Conservation (phyloP, 2,888 invertebrate species). For the Clanis bilineata region DNA sequence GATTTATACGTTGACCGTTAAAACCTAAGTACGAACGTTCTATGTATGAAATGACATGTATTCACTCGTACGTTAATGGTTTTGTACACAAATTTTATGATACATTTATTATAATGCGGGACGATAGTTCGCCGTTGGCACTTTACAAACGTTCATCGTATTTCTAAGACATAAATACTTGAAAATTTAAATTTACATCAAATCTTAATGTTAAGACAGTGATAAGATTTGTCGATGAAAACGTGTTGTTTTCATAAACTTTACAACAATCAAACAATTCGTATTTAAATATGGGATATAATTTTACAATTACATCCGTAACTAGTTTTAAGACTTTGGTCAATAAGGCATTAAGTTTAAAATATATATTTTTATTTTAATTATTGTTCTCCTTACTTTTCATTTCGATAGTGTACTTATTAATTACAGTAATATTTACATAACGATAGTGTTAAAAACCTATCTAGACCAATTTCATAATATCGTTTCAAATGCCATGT, state of each 20-base stretch:
- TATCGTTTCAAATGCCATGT: conserved; percentile 17
- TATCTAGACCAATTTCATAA: conserved; percentile 15
- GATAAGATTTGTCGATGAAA: conserved; percentile 69
- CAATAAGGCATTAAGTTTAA: conserved; percentile 83
- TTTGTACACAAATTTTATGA: conserved; percentile 14
- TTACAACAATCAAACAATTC: conserved; percentile 78
- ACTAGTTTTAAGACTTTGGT: conserved; percentile 83
- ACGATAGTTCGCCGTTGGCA: conserved; percentile 15
- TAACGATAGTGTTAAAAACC: conserved; percentile 39
- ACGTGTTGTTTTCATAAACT: conserved; percentile 68
- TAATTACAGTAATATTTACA: conserved; percentile 75
- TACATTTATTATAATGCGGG: conserved; percentile 14
- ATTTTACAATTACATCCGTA: conserved; percentile 69
- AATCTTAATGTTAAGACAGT: conserved; percentile 61
- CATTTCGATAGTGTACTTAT: conserved; percentile 68
- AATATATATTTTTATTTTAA: conserved; percentile 78
- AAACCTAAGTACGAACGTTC: conserved; percentile 4
- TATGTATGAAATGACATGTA: background rate
- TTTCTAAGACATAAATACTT: conserved; percentile 50
- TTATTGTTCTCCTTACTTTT: conserved; percentile 80
- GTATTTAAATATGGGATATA: conserved; percentile 63
- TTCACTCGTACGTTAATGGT: background rate
- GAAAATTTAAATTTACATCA: conserved; percentile 39
- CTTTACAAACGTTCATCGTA: conserved; percentile 35
- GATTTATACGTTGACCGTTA: conserved; percentile 14